Percentiles rank a stretch among this genome's conserved stretches.
Evolutionary conservation across 2,797 vertebrate species (phyloP).

Genomic region (Pangasius sanitwongsei): DNA sequence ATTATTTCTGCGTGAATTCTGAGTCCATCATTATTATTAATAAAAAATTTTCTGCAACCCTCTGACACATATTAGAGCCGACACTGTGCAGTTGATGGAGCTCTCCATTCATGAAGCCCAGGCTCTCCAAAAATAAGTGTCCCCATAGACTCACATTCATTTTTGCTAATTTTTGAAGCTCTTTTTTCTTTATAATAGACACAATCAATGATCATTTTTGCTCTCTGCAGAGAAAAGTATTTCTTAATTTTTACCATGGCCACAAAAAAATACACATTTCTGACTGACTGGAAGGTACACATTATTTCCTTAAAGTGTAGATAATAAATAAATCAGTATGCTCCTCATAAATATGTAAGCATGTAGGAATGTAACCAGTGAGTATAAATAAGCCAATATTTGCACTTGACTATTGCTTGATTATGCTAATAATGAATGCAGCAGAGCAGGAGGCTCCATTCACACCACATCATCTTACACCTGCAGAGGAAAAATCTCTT

Average conservation of each 20-base stretch:
- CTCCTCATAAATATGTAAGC: background rate
- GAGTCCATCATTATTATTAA: background rate
- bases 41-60: background rate
- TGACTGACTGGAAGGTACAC: background rate
- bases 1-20: background rate
- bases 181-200: background rate
- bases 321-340: background rate
- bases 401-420: background rate
- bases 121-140: background rate
- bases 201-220: background rate
- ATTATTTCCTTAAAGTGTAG: background rate
- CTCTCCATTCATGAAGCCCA: background rate
- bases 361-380: background rate
- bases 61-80: background rate
- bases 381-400: background rate
- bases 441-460: background rate
- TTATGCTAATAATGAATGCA: background rate
- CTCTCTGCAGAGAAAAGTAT: background rate
- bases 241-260: background rate
- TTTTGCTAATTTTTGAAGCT: background rate
- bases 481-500: background rate
- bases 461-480: background rate
- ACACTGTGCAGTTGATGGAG: background rate
- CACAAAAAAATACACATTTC: background rate
- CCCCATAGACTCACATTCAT: background rate